These are phyloP conservation scores for Pandion haliaetus DNA, from an alignment of 2,113 vertebrate genomes.

Conservation along the genomic window DNA sequence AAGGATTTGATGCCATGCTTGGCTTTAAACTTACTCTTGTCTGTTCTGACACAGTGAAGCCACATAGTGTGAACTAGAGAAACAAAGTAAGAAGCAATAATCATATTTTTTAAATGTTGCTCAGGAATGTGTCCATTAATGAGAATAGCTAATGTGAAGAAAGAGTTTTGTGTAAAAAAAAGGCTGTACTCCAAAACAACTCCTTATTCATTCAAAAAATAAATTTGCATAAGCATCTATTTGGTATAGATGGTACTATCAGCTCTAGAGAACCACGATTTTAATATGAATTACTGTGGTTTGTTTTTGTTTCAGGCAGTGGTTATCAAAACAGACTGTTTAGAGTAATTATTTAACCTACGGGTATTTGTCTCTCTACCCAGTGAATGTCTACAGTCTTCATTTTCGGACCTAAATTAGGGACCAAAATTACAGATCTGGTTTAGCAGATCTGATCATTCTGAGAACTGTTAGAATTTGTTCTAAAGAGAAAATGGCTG, in stretches of 20 bases:
- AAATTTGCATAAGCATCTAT: background rate
- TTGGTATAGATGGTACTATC: background rate
- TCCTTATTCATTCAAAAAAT: background rate
- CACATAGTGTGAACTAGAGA: background rate
- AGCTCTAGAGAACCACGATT: background rate
- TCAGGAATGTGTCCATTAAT: background rate
- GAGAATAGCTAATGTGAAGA: background rate
- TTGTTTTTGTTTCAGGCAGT: background rate
- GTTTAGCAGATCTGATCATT: background rate
- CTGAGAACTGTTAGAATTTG: background rate
- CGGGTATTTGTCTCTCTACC: background rate
- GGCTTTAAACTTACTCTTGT: background rate
- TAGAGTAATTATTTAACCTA: background rate
- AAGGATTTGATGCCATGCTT: background rate
- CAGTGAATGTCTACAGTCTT: background rate
- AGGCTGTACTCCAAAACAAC: background rate
- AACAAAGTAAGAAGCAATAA: background rate
- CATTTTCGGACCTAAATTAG: background rate
- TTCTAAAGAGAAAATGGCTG: background rate
- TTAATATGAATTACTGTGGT: background rate
- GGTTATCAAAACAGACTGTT: background rate
- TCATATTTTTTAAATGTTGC: background rate
- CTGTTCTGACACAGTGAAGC: background rate
- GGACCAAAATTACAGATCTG: background rate
- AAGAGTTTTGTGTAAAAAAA: background rate